Evolutionary conservation across 2,113 vertebrate genomes (phyloP), one percentile per base, ranked within the genome.

Genomic region (Todiramphus chloris): DNA sequence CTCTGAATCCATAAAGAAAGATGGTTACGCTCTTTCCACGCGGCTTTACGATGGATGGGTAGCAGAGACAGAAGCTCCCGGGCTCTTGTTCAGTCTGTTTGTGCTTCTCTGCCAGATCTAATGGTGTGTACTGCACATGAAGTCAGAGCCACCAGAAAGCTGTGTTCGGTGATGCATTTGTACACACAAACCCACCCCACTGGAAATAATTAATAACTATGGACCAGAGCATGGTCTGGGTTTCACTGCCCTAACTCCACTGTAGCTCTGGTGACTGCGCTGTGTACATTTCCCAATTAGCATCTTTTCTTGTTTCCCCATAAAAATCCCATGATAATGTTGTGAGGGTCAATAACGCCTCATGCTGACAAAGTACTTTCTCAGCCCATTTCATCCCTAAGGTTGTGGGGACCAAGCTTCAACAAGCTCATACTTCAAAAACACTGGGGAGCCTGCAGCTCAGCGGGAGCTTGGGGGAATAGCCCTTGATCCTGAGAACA

Each of bases 401-500:
- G 58, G 90, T 39, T 83, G 81, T 58, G 83, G 55, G 68, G 55
- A 94, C 90, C 41, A 43, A 66, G 85, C 87, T 95, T 87, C 89
- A 91, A 66, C 86, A 72, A 58, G 74, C 85, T 84, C 48, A 5
- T 19, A 77, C 94, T 96, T 92, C 83, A 97, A 86, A 96, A 92
- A 68, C 37, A 0, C 50, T 48, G 77, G 77, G 82, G 84, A 95
- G 91, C 72, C 85, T 90, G 87, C 78, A 83, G 87, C 94, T 80
- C 94, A 88, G 94, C 75, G 59, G 96, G 93, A 94, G 92, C 90
- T 85, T 78, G 43, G 59, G 67, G 72, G 72, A 91, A 86, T 46
- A 93, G 85, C 91, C 93, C 92, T 96, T 96, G 93, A 96, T 95
- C 95, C 90, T 80, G 78, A 91, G 92, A 91, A 90, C 92, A 86